These are phyloP conservation scores for Pseudolaguvia tuberculata DNA, from an alignment of 2,113 vertebrate species.

Conservation along the genomic window DNA sequence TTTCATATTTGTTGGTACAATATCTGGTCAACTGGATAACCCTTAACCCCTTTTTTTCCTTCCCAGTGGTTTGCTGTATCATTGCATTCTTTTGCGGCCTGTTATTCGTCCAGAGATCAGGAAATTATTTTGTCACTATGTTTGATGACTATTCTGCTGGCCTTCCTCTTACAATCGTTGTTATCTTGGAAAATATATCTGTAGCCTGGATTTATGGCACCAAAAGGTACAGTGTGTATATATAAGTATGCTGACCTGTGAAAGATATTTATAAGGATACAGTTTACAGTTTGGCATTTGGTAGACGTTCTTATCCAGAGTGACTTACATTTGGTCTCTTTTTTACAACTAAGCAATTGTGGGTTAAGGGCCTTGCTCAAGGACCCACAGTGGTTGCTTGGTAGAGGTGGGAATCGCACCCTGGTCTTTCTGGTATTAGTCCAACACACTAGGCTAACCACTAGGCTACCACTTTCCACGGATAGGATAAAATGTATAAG, in stretches of 20 bases:
- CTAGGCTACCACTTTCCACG: too few species aligned
- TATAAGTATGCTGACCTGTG: conserved; percentile 8
- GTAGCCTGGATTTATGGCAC: conserved; percentile 98
- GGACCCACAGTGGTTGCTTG: too few species aligned
- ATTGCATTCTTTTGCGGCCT: conserved; percentile 88
- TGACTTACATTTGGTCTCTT: too few species aligned
- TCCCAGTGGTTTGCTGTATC: conserved; percentile 84
- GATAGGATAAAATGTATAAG: too few species aligned
- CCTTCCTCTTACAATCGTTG: conserved; percentile 89
- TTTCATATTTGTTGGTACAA: background rate
- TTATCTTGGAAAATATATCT: conserved; percentile 94
- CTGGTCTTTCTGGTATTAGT: too few species aligned
- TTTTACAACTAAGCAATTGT: too few species aligned
- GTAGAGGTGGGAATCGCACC: too few species aligned
- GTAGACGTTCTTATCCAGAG: too few species aligned
- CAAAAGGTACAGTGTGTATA: conserved; percentile 77
- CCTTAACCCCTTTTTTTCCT: conserved; percentile 33
- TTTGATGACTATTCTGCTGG: conserved; percentile 98
- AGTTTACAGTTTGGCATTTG: too few species aligned
- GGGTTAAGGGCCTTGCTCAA: too few species aligned
- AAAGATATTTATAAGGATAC: background rate
- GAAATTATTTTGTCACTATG: conserved; percentile 98
- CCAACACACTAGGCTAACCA: too few species aligned
- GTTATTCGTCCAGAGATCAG: conserved; percentile 95
- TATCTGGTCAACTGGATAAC: background rate